Evolutionary conservation across 2,888 invertebrate species (phyloP).

Genomic region (Athrips mouffetella): DNA sequence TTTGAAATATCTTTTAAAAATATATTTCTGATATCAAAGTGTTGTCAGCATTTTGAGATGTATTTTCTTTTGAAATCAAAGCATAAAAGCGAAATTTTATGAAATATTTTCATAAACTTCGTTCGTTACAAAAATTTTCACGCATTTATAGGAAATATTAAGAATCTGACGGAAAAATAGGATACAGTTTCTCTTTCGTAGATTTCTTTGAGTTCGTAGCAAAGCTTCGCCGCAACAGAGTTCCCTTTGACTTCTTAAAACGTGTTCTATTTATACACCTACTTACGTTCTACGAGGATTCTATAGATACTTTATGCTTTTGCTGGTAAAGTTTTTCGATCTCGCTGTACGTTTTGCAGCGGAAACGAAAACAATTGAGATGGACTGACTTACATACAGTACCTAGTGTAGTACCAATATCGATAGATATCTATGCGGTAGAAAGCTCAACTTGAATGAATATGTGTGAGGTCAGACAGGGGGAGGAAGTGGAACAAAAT

Average conservation of each 20-base stretch:
- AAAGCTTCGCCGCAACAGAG: constrained; percentile 33
- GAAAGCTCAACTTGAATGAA: no score
- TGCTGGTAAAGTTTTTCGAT: constrained; percentile 4
- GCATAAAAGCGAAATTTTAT: no score
- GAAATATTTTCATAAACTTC: no score
- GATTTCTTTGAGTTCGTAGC: constrained; percentile 50
- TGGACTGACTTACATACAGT: not conserved
- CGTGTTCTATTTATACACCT: not conserved
- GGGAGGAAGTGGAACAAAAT: no score
- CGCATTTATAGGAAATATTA: no score
- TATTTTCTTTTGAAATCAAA: no score
- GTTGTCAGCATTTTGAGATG: no score
- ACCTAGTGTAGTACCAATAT: no score
- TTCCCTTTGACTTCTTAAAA: constrained; percentile 31
- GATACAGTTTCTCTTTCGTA: constrained; percentile 50
- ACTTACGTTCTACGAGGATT: not conserved
- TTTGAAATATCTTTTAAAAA: no score
- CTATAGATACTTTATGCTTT: not conserved
- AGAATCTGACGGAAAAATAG: constrained; percentile 47
- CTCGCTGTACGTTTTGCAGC: not conserved
- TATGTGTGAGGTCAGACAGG: not conserved
- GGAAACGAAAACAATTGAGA: not conserved
- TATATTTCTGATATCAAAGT: no score
- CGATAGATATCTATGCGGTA: no score
- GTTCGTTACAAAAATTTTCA: no score